Conservation (phyloP, 2,113 vertebrate species). For the Setophaga petechia region DNA sequence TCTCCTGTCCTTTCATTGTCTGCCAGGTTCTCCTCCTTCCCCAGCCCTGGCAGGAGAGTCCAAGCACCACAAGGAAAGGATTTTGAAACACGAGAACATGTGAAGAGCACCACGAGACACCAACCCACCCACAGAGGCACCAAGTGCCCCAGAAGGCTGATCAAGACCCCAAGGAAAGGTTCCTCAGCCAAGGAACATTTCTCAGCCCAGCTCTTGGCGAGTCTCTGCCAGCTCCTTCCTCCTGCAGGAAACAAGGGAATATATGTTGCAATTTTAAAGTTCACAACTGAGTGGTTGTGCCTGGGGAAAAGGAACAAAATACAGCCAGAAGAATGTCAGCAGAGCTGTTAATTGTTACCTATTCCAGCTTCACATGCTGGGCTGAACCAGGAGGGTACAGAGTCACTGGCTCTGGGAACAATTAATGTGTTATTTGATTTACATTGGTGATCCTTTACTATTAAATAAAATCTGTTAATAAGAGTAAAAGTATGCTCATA, state of each 20-base stretch:
- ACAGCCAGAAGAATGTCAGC: neutral
- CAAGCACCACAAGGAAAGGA: neutral
- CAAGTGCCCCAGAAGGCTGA: neutral
- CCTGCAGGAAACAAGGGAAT: neutral
- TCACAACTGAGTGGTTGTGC: neutral
- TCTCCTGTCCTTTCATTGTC: neutral
- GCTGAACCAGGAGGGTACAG: neutral
- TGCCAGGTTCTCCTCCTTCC: neutral
- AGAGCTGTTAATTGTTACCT: neutral
- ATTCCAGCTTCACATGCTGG: neutral
- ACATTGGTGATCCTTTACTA: neutral
- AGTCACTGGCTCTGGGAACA: neutral
- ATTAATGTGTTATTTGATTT: neutral
- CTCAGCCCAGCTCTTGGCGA: neutral
- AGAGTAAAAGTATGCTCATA: neutral
- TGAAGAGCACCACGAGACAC: neutral
- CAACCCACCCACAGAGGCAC: neutral
- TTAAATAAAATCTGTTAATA: constrained; percentile 27
- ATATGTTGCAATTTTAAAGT: neutral
- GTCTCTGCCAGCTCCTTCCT: neutral
- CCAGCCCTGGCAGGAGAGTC: neutral
- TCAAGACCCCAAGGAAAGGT: rapidly evolving
- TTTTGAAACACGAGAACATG: rapidly evolving
- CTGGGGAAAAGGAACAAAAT: neutral
- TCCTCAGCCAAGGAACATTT: neutral